These are phyloP conservation scores for Microvelia longipes DNA, from an alignment of 1,140 invertebrate genomes.

Conservation along the genomic window DNA sequence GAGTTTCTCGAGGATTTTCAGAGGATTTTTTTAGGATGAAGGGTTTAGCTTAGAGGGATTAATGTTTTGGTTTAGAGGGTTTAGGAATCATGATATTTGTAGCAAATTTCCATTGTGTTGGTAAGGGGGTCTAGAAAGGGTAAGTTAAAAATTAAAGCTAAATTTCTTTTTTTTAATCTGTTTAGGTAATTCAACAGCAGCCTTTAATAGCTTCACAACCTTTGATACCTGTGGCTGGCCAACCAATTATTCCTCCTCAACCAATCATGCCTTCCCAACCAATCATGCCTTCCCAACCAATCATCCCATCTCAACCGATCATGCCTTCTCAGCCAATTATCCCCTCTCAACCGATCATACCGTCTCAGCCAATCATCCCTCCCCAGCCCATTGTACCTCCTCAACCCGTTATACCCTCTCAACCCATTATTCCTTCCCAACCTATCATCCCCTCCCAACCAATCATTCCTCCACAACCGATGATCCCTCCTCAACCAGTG, in stretches of 20 bases:
- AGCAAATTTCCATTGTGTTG: too few species aligned
- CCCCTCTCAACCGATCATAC: constrained; percentile 19
- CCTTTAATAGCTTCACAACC: neutral
- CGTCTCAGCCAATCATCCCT: constrained; percentile 18
- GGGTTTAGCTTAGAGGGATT: too few species aligned
- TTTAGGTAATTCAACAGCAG: neutral
- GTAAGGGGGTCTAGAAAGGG: too few species aligned
- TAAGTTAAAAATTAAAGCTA: too few species aligned
- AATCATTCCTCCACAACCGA: constrained; percentile 22
- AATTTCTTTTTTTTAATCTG: too few species aligned
- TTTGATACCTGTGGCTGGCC: neutral
- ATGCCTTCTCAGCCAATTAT: constrained; percentile 22
- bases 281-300: constrained; percentile 22
- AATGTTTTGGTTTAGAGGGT: too few species aligned
- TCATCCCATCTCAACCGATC: constrained; percentile 18
- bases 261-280: constrained; percentile 9
- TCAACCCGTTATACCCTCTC: constrained; percentile 11
- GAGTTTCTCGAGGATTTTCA: too few species aligned
- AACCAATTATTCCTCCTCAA: neutral
- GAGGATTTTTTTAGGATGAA: too few species aligned
- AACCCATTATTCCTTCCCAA: constrained; percentile 12
- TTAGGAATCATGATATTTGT: too few species aligned
- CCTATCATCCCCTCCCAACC: constrained; percentile 19
- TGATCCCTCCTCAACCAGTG: constrained; percentile 17
- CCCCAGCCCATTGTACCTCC: constrained; percentile 2